Base-by-base conservation (phyloP, 2,888 invertebrate species). In the Coleophora flavipennella region DNA sequence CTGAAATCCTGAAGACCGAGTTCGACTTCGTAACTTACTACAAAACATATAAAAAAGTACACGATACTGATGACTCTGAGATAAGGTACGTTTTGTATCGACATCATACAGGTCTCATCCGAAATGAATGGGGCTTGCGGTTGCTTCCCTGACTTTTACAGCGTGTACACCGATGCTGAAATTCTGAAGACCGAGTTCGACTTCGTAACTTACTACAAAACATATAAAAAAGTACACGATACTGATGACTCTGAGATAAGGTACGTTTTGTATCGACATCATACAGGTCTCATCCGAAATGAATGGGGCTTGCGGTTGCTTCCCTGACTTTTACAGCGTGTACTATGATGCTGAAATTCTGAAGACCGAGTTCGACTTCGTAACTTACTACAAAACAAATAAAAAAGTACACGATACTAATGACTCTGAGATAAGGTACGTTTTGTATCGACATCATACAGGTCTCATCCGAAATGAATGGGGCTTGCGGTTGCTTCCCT, bases 331-430 rank as follows among this genome's bases (percentile, higher is more conserved):
- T 53, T 86, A 88, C 1, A 87, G 86, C 0, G 70, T 90, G n/a
- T 77, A 83, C 1, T 90, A 90, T 51, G 88, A 89, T 44, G 88
- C 89, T 0, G 90, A 90, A 61, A 86, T 87, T 7, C 86, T 90
- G 0, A 89, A 89, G 53, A 88, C 89, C 0, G 80, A 86, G 35
- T 89, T 84, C 44, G 78, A 87, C 13, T 8, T 45, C 3, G 3
- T 20, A 13, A 28, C 31, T 13, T 37, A 28, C n/a, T 13, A 32
- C 6, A 20, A 43, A 32, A 28, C 10, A 10, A 1, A 13, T 13
- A 1, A 12, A 1, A 29, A 29, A 10, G n/a, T 29, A 9, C 9
- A 4, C 10, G n/a, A 29, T 10, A 9, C 10, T n/a, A 4, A 7
- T 29, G 9, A n/a, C 9, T 33, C 13, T 33, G 9, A 33, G 7